These are phyloP conservation scores for Melozone crissalis DNA, from an alignment of 2,113 vertebrate species.

Conservation along the genomic window DNA sequence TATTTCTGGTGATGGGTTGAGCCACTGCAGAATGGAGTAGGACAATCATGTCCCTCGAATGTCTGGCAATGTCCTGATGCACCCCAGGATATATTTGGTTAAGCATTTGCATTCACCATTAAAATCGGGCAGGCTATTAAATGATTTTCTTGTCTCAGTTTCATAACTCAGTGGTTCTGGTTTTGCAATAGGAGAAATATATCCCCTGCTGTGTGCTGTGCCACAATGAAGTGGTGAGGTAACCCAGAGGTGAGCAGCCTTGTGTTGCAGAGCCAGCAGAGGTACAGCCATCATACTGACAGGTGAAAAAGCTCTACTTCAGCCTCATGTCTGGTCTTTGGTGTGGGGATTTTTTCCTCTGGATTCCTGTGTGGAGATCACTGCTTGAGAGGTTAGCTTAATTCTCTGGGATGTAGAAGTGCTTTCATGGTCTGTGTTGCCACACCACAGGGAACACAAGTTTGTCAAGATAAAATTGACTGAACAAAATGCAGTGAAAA, in stretches of 20 bases:
- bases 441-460: neutral
- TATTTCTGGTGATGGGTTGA: neutral
- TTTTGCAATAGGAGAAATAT: neutral
- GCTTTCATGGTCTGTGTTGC: neutral
- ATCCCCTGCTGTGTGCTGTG: neutral
- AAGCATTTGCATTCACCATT: neutral
- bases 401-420: neutral
- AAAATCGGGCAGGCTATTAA: neutral
- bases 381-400: neutral
- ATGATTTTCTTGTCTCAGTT: neutral
- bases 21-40: neutral
- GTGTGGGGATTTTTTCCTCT: fast-evolving
- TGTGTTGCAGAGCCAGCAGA: fast-evolving
- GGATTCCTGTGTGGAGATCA: neutral
- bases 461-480: neutral
- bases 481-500: neutral
- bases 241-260: neutral
- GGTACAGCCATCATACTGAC: neutral
- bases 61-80: neutral
- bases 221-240: neutral
- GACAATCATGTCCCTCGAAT: fast-evolving
- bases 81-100: neutral
- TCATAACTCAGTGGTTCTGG: neutral
- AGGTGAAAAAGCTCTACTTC: neutral
- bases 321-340: neutral